Evolutionary conservation across 2,888 invertebrate species (phyloP).

Genomic region (Stenoptilia bipunctidactyla): DNA sequence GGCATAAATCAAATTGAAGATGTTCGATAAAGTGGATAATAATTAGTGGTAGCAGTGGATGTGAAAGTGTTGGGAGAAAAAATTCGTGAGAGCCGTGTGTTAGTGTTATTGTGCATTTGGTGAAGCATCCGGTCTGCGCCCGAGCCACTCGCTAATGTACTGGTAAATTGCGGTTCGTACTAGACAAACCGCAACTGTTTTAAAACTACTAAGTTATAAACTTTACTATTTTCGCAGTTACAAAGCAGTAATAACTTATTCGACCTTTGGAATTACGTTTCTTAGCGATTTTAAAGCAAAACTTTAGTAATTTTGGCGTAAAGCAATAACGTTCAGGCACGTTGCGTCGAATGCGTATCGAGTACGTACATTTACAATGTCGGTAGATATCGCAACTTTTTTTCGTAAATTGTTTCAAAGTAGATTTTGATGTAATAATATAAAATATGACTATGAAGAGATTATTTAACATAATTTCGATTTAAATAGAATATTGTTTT

Average conservation of each 20-base stretch:
- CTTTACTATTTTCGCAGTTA: too few relatives aligned
- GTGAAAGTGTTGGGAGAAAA: constrained; percentile 70
- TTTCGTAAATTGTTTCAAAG: too few relatives aligned
- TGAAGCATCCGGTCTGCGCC: constrained; percentile 56
- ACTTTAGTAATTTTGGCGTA: too few relatives aligned
- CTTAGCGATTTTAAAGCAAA: too few relatives aligned
- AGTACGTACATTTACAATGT: neutral
- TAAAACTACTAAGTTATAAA: too few relatives aligned
- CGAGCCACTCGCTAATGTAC: constrained; percentile 14
- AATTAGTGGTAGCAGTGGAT: constrained; percentile 53
- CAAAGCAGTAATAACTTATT: too few relatives aligned
- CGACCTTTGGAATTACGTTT: too few relatives aligned
- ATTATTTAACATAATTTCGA: too few relatives aligned
- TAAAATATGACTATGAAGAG: too few relatives aligned
- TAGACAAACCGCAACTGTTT: too few relatives aligned
- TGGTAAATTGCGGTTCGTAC: neutral
- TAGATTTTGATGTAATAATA: too few relatives aligned
- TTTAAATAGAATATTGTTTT: too few relatives aligned
- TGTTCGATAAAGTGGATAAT: constrained; percentile 71
- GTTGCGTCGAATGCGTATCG: neutral
- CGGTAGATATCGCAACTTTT: neutral
- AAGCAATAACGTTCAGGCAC: neutral
- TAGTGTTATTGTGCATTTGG: constrained; percentile 67
- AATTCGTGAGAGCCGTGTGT: constrained; percentile 67
- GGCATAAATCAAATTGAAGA: constrained; percentile 69